These are phyloP conservation scores for Myocastor coypus DNA, from an alignment of 2,113 vertebrate genomes.

Conservation along the genomic window DNA sequence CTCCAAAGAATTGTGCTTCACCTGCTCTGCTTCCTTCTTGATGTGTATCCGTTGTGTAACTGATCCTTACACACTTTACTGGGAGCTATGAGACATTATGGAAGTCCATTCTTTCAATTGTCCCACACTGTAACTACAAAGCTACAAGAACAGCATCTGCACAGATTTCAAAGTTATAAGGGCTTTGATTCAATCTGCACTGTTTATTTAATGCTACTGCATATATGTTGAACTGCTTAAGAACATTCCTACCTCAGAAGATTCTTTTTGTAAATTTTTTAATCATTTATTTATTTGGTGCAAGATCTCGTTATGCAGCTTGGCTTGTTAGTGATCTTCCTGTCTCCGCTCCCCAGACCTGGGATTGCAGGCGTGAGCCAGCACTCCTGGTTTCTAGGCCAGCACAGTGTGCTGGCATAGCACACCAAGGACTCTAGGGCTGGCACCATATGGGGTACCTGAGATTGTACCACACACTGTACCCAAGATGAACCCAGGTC, in stretches of 20 bases:
- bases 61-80: not conserved
- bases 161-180: not conserved
- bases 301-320: too few relatives aligned
- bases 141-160: not conserved
- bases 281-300: too few relatives aligned
- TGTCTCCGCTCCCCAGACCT: too few relatives aligned
- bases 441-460: too few relatives aligned
- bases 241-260: not conserved
- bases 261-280: not conserved
- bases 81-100: not conserved
- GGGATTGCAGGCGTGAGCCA: too few relatives aligned
- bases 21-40: not conserved
- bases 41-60: not conserved
- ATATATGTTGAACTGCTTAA: constrained; percentile 13
- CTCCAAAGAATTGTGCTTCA: not conserved
- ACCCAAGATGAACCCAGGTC: too few relatives aligned
- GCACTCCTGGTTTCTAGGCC: too few relatives aligned
- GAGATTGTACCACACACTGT: too few relatives aligned
- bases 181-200: not conserved
- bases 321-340: too few relatives aligned
- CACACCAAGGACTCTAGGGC: too few relatives aligned
- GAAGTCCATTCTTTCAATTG: not conserved
- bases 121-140: not conserved
- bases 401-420: too few relatives aligned
- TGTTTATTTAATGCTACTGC: not conserved